Evolutionary conservation across 1,140 invertebrate genomes (phyloP), one percentile per base, ranked within the genome.

Genomic region (Apolygus lucorum): DNA sequence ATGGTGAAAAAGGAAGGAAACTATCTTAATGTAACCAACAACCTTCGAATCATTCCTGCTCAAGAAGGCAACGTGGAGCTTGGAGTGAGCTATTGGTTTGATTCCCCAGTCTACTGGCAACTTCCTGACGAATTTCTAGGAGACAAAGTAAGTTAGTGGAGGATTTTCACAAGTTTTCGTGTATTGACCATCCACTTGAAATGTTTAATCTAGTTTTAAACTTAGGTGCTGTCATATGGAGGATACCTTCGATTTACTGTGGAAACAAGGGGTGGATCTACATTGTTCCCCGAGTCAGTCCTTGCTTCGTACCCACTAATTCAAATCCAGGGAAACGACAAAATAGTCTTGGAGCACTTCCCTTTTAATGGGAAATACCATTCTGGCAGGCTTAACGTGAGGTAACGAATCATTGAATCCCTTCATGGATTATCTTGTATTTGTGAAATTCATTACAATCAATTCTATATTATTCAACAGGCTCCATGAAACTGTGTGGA

Each of bases 171-270:
- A 72, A 26, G 2, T 54, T 28, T 1, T 21, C 1, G 63, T 24
- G 65, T 28, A 21, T 59, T 34, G 52, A 28, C 17, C 52, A 29
- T 71, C 68, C 68, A 42, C 4, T 42, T 17, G 73, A 17, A 22
- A 59, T 14, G 54, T 59, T 59, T 11, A 59, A 59, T 59, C 11
- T 59, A 59, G 11, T 17, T 59, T 59, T 59, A 22, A 22, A 22
- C 17, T 11, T 82, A 92, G 80, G 87, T 93, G 0, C 81, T 88
- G 34, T 98, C 95, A 0, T 99, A 99, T 77, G 95, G 95, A 72
- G 96, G 96, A 2, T 88, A 87, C 72, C 79, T 99, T 1, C 83
- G 89, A 68, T 97, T 96, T 77, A 83, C 85, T 14, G 86, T 90
- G 0, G 80, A 86, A 42, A 89, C 88, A 27, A 85, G 86, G 63